Evolutionary conservation across 2,888 invertebrate genomes (phyloP).

Genomic region (Leptinotarsa rubiginosa): DNA sequence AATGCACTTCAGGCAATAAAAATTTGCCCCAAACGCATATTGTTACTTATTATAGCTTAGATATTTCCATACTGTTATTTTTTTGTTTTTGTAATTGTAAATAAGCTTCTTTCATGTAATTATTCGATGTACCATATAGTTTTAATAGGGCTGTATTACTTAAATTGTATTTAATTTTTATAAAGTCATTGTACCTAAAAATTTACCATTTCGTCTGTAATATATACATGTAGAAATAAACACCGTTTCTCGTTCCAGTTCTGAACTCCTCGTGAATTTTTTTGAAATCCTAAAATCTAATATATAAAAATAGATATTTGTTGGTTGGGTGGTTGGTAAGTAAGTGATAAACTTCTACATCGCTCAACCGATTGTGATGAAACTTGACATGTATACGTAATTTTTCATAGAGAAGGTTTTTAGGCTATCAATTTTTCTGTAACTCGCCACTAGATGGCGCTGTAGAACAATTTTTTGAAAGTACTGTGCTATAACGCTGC

Average conservation of each 20-base stretch:
- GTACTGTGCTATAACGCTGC: no score
- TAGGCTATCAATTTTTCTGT: no score
- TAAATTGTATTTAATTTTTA: slow-evolving; percentile 47
- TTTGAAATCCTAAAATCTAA: no score
- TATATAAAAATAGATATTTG: no score
- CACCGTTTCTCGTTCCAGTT: slow-evolving; percentile 22
- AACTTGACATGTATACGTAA: no score
- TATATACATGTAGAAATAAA: slow-evolving; percentile 51
- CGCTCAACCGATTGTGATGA: no score
- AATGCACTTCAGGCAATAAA: neutral
- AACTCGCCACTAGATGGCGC: no score
- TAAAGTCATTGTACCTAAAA: slow-evolving; percentile 47
- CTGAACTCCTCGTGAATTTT: neutral
- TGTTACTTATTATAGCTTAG: slow-evolving; percentile 13
- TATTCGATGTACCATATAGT: slow-evolving; percentile 49
- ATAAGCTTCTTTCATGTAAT: slow-evolving; percentile 49
- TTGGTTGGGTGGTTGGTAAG: no score
- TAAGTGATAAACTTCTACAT: no score
- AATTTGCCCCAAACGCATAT: slow-evolving; percentile 38
- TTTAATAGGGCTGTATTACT: slow-evolving; percentile 40
- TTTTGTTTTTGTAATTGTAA: slow-evolving; percentile 38
- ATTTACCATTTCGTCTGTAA: slow-evolving; percentile 50
- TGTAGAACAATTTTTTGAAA: no score
- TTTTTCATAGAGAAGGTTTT: no score
- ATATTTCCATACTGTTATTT: slow-evolving; percentile 34